A percentile compares a stretch with the other conserved stretches of the same genome.
Conservation (phyloP, 2,113 vertebrate species). For the Irena cyanogastra region DNA sequence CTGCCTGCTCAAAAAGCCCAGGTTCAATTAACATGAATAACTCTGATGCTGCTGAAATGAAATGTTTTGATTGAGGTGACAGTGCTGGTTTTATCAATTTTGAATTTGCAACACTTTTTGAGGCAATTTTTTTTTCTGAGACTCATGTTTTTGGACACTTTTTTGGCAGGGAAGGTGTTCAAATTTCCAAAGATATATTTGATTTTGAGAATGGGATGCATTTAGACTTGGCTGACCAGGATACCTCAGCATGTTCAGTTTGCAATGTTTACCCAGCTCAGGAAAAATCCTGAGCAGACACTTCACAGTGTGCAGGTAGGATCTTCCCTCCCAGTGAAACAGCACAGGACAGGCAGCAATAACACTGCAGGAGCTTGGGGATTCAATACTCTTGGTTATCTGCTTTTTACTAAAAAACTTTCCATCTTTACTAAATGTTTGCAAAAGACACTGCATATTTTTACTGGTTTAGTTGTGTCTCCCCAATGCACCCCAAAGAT, state of each 20-base stretch:
- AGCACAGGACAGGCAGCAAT: neutral
- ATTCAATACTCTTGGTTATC: neutral
- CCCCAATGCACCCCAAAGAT: neutral
- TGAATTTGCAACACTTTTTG: neutral
- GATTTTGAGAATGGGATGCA: neutral
- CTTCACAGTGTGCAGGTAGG: neutral
- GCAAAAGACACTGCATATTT: neutral
- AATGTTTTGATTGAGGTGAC: neutral
- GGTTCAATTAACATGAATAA: neutral
- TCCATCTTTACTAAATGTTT: neutral
- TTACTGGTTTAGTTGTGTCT: neutral
- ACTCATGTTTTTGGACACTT: neutral
- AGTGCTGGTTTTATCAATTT: neutral
- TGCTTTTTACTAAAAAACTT: neutral
- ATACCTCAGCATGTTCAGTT: neutral
- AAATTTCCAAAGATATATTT: neutral
- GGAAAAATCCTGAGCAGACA: neutral
- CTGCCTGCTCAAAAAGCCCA: neutral
- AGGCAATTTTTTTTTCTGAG: neutral
- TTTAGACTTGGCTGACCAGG: neutral
- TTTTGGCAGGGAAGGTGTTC: neutral
- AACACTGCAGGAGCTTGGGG: fast-evolving
- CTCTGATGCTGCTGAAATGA: neutral
- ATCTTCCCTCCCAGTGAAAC: neutral
- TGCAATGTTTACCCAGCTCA: neutral